Percentiles rank a stretch among this genome's conserved stretches.
Evolutionary conservation across 2,888 invertebrate genomes (phyloP).

Genomic region (Rotaria macrura): DNA sequence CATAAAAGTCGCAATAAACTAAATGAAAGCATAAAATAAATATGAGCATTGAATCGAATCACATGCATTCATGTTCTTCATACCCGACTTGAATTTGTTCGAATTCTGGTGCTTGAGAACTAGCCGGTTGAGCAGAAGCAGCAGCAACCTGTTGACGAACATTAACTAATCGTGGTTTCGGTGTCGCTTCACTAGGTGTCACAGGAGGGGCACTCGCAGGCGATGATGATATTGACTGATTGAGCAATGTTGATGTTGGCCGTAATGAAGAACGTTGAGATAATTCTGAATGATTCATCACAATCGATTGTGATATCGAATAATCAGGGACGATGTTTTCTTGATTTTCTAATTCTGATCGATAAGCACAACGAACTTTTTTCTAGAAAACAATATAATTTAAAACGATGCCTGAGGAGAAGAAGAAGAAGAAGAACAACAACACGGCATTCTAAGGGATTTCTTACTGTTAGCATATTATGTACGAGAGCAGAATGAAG

Average conservation of each 20-base stretch:
- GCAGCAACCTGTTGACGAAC: slow-evolving; percentile 8
- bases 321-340: not conserved
- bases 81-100: slow-evolving; percentile 2
- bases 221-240: not conserved
- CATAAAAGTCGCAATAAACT: not conserved
- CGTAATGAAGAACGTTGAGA: slow-evolving; percentile 3
- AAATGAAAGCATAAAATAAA: not conserved
- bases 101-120: not conserved
- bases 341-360: not conserved
- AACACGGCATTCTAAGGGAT: no score
- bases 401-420: no score
- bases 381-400: not conserved
- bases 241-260: not conserved
- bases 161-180: slow-evolving; percentile 10
- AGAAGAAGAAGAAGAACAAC: no score
- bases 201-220: not conserved
- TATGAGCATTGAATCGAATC: not conserved
- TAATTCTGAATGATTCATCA: not conserved
- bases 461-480: not conserved
- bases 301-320: not conserved
- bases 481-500: not conserved
- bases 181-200: not conserved
- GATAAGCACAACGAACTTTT: slow-evolving; percentile 17
- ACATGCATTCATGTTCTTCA: not conserved
- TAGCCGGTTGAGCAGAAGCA: not conserved